Evolutionary conservation across 2,888 invertebrate genomes (phyloP).

Genomic region (Ptilodon capucinus): DNA sequence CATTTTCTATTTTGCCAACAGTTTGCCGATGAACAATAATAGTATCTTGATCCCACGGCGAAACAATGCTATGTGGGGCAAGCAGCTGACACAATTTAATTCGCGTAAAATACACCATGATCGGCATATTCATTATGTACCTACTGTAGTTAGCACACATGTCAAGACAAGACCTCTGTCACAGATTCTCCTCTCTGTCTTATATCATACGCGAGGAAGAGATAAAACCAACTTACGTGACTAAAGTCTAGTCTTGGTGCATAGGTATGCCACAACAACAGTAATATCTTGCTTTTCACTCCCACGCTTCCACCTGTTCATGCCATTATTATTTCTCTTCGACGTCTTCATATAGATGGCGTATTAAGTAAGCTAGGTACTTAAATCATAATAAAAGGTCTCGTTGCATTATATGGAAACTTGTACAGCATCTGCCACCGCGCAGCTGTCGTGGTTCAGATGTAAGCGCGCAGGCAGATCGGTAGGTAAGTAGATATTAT

Average conservation of each 20-base stretch:
- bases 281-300: slow-evolving; percentile 50
- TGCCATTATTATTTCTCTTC: slow-evolving; percentile 24
- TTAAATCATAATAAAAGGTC: neutral
- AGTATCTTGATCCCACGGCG: slow-evolving; percentile 68
- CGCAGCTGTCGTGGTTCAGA: slow-evolving; percentile 42
- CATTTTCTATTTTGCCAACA: slow-evolving; percentile 75
- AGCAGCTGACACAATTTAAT: slow-evolving; percentile 79
- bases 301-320: slow-evolving; percentile 62
- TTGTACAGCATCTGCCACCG: slow-evolving; percentile 46
- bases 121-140: slow-evolving; percentile 46
- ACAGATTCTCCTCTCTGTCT: no score
- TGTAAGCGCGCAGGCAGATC: slow-evolving; percentile 6
- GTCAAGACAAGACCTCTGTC: no score
- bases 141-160: no score
- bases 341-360: neutral
- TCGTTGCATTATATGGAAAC: slow-evolving; percentile 6
- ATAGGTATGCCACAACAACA: no score
- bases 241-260: no score
- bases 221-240: no score
- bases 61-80: slow-evolving; percentile 79
- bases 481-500: neutral
- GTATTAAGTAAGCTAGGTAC: neutral
- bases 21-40: slow-evolving; percentile 68
- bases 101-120: slow-evolving; percentile 64
- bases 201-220: no score